Conservation (phyloP, 2,113 vertebrate genomes). For the Charadrius vociferus region DNA sequence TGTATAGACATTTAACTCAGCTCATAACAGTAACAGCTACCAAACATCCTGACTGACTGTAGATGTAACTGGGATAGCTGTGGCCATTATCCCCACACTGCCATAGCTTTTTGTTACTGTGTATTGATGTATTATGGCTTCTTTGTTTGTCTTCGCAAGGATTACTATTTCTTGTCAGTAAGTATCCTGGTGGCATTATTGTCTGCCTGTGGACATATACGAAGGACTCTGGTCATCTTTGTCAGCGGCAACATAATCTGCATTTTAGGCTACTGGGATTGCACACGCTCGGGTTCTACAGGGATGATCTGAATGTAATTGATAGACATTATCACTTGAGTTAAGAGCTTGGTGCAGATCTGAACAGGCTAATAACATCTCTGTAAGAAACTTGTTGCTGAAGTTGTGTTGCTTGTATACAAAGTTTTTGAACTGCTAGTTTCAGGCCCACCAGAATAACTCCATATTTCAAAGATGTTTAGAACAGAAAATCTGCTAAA, state of each 20-base stretch:
- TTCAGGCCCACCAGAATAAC: neutral
- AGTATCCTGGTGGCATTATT: neutral
- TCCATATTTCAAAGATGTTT: neutral
- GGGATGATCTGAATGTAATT: neutral
- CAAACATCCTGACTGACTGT: neutral
- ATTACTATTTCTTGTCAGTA: neutral
- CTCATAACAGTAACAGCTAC: neutral
- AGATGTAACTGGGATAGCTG: rapidly evolving
- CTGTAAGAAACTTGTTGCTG: neutral
- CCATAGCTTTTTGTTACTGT: neutral
- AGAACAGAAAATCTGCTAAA: neutral
- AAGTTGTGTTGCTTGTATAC: neutral
- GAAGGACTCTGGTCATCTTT: neutral
- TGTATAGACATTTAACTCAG: neutral
- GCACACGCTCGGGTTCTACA: neutral
- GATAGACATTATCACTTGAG: neutral
- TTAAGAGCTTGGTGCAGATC: neutral
- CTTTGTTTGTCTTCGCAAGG: neutral
- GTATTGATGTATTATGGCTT: neutral
- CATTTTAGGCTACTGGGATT: neutral
- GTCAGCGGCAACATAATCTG: neutral
- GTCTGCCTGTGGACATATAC: neutral
- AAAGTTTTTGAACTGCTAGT: neutral
- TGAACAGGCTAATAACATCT: neutral
- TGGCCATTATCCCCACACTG: neutral